Conservation (phyloP, 2,113 vertebrate genomes). For the Mastomys coucha region DNA sequence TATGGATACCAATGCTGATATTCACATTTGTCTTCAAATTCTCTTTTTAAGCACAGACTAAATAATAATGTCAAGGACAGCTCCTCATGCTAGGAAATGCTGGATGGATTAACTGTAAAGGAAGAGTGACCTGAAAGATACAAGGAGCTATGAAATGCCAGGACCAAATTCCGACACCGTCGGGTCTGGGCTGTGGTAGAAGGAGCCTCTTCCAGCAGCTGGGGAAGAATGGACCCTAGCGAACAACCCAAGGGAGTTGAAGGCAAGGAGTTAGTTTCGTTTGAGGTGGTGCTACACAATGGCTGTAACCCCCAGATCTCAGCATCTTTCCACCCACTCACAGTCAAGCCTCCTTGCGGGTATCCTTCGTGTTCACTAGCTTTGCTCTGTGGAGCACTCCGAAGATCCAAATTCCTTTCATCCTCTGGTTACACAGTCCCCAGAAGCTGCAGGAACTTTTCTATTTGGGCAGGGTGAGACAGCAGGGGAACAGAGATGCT, state of each 20-base stretch:
- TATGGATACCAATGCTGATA: neutral
- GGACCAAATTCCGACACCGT: neutral
- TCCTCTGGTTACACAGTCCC: neutral
- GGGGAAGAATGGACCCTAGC: neutral
- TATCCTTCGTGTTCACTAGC: neutral
- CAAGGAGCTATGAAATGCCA: neutral
- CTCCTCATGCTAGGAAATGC: neutral
- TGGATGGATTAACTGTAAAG: neutral
- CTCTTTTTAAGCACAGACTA: neutral
- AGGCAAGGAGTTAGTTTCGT: neutral
- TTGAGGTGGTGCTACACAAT: neutral
- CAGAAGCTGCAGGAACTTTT: neutral
- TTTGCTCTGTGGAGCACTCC: neutral
- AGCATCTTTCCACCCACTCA: neutral
- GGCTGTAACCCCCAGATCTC: neutral
- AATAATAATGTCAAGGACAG: neutral
- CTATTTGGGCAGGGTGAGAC: neutral
- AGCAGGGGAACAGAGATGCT: neutral
- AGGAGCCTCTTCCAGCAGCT: neutral
- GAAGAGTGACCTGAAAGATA: neutral
- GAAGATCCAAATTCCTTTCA: neutral
- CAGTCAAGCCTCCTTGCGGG: neutral
- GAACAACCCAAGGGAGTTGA: neutral
- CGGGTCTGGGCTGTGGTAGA: neutral
- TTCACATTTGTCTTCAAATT: neutral